Evolutionary conservation across 2,113 vertebrate genomes (phyloP), one percentile per base, ranked within the genome.

Genomic region (Anarrhichthys ocellatus): DNA sequence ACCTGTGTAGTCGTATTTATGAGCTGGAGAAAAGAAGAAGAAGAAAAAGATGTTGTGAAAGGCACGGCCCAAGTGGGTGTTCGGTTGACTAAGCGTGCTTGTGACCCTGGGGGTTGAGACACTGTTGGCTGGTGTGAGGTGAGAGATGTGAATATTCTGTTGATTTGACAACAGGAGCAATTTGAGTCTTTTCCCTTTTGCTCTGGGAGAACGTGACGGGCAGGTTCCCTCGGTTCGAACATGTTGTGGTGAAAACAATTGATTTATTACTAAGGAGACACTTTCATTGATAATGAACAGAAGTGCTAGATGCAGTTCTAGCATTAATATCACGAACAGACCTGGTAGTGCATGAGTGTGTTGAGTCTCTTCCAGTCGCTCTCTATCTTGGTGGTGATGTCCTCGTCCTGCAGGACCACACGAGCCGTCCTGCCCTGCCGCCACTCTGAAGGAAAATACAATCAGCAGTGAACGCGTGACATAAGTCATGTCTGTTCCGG

Each of bases 361-460:
- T 98, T 98, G 34, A 98, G 94, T 61, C 97, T 93, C 90, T 98
- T 98, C 97, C 97, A 98, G 70, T 98, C 97, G 0, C 96, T 96
- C 90, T 99, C 97, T 11, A 99, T 98, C 94, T 98, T 98, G 88
- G 97, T 98, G 91, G 97, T 98, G 92, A 98, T 98, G 93, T 98
- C 97, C 82, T 99, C 97, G 0, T 99, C 97, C 76, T 99, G 97
- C 64, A 98, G 94, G 67, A 99, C 97, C 46, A 99, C 97, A 0
- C 97, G 94, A 14, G 97, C 97, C 3, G 98, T 97, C 40, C 97
- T 94, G 82, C 97, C 97, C 87, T 98, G 97, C 42, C 97, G 95
- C 97, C 97, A 98, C 91, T 98, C 97, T 99, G 84, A 27, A 65
- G 62, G 24, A 38, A 66, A 78, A 91, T 3, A 40, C 54, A 80